Percentiles rank a stretch among this genome's conserved stretches.
Evolutionary conservation across 2,888 invertebrate species (phyloP).

Genomic region (Rhagophthalmus giganteus): DNA sequence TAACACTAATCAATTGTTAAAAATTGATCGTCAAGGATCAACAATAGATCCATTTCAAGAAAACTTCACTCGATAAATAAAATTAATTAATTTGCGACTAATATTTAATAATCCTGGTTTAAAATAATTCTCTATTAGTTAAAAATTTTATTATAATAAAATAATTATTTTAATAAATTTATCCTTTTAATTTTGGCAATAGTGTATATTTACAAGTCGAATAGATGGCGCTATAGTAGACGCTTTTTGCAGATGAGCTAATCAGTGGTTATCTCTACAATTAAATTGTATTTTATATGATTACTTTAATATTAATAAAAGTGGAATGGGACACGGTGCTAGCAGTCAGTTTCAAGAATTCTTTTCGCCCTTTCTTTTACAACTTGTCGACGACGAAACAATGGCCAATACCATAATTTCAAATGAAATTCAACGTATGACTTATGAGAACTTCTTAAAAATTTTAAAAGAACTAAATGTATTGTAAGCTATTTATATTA

Average conservation of each 20-base stretch:
- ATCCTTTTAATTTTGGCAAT: background rate
- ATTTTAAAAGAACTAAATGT: constrained; percentile 64
- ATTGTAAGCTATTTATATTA: constrained; percentile 57
- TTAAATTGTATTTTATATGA: background rate
- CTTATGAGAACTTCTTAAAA: constrained; percentile 64
- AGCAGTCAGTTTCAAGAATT: constrained; percentile 42
- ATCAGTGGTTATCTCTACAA: too few species aligned
- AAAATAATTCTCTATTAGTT: too few species aligned
- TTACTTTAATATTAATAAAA: background rate
- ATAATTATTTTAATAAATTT: background rate
- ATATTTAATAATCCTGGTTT: too few species aligned
- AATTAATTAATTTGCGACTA: too few species aligned
- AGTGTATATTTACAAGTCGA: background rate
- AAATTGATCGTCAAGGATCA: too few species aligned
- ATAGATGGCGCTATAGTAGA: background rate
- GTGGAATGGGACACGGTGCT: constrained; percentile 39
- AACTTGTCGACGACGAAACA: constrained; percentile 41
- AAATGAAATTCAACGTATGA: constrained; percentile 47
- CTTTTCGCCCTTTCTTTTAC: constrained; percentile 33
- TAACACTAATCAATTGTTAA: too few species aligned
- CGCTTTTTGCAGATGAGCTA: background rate
- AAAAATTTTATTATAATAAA: background rate
- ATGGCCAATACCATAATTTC: constrained; percentile 43
- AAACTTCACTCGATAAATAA: too few species aligned
- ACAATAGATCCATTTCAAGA: too few species aligned